phyloP scores from a whole-genome alignment of 2,797 vertebrate species.

The Acipenser oxyrinchus region DNA sequence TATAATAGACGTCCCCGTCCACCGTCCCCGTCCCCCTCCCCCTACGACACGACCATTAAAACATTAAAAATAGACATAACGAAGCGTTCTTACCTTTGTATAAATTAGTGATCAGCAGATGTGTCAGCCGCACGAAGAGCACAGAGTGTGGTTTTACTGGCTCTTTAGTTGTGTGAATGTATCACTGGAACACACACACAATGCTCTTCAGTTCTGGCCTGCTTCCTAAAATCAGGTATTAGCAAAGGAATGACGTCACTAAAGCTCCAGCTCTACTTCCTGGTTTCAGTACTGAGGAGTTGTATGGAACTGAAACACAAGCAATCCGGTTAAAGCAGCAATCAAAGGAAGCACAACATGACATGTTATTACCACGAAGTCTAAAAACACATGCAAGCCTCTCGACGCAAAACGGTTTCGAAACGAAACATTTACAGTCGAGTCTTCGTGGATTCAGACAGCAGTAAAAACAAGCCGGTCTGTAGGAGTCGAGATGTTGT shows the following conservation, averaged over 20 bases:
- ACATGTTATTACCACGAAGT: neutral
- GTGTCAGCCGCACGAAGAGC: no score
- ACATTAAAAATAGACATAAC: no score
- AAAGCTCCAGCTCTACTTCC: conserved; percentile 61
- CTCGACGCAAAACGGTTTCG: conserved; percentile 28
- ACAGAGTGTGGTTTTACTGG: no score
- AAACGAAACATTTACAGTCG: conserved; percentile 9
- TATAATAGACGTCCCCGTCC: no score
- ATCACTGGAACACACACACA: no score
- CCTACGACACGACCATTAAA: no score
- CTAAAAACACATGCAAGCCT: conserved; percentile 13
- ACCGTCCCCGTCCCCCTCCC: no score
- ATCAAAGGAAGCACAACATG: neutral
- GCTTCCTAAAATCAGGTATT: conserved; percentile 18
- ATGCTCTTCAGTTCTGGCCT: no score
- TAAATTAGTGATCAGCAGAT: no score
- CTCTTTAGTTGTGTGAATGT: no score
- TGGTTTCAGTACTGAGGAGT: conserved; percentile 57
- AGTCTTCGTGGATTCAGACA: conserved; percentile 26
- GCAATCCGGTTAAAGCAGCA: conserved; percentile 9
- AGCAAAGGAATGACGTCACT: conserved; percentile 58
- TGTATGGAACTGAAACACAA: conserved; percentile 34
- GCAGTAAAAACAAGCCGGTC: conserved; percentile 35
- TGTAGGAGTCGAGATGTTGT: conserved; percentile 72
- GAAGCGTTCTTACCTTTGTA: no score